Base-by-base conservation (phyloP, 2,113 vertebrate genomes). In the Mus spicilegus region DNA sequence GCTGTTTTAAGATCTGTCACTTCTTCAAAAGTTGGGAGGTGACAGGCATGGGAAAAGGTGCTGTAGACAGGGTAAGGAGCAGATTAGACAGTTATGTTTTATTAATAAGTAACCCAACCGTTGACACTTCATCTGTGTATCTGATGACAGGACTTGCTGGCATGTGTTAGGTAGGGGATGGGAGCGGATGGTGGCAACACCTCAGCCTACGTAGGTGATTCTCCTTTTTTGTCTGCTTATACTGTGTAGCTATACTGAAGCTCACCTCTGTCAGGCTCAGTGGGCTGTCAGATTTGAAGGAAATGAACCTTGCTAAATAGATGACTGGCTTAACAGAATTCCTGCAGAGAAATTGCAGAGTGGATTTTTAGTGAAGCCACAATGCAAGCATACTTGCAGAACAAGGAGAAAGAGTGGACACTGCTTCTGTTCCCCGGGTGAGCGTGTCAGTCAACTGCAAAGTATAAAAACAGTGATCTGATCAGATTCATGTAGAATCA, bases 311-410 rank as follows among this genome's bases (percentile, higher is more conserved):
- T 91, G 56, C 63, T 86, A 26, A 70, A 30, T 56, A 94, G 69
- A 84, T 30, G 87, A 56, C 85, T 67, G 61, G 7, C 19, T 87
- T 78, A 63, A 86, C 84, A 82, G 82, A 86, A 72, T 91, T 91
- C 73, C 78, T 89, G 16, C 46, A 56, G 73, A 95, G 30, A 94
- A 89, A 73, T 39, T 78, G n/a, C 33, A 36, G 33, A 28, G 42
- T 94, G 61, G 80, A 51, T 33, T 86, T 97, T 89, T 54, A 77
- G 78, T 54, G 76, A 95, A 73, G 39, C 54, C 26, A 72, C 61
- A n/a, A 36, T 42, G 20, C 10, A 51, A 10, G 33, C 49, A 89
- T 28, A 22, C 16, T 6, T 42, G 82, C 70, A 87, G 39, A 94
- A 26, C 58, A 77, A 69, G 70, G 72, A 87, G 56, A 77, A 75